Percentiles rank a stretch among this genome's conserved stretches.
phyloP scores from a whole-genome alignment of 2,113 vertebrate species.

The Grammomys dolichurus region DNA sequence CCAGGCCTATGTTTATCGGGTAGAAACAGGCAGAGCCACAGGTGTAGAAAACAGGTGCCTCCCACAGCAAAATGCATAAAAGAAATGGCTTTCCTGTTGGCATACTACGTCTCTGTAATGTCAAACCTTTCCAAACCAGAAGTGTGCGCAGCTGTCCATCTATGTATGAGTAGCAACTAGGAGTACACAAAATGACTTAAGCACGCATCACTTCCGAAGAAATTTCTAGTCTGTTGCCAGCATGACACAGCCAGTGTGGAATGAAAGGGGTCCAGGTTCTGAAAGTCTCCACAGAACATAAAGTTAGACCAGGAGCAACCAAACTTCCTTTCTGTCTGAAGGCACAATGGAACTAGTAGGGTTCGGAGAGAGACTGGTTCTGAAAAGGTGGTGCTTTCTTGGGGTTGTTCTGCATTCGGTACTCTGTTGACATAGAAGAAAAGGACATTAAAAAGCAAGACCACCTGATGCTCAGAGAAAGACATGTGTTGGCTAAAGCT shows the following conservation, averaged over 20 bases:
- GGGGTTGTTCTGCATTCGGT: background rate
- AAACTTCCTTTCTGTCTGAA: background rate
- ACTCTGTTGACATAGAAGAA: background rate
- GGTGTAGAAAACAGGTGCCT: background rate
- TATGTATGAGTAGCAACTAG: background rate
- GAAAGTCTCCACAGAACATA: background rate
- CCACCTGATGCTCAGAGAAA: background rate
- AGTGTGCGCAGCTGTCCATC: background rate
- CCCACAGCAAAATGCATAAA: background rate
- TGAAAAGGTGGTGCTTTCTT: background rate
- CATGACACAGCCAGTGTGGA: background rate
- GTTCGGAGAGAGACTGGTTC: background rate
- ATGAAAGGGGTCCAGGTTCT: background rate
- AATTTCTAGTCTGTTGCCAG: background rate
- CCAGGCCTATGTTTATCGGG: background rate
- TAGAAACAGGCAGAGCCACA: conserved; percentile 15
- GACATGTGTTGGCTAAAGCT: background rate
- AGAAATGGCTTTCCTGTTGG: background rate
- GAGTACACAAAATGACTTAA: background rate
- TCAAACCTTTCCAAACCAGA: background rate
- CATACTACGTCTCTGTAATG: background rate
- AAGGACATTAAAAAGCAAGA: background rate
- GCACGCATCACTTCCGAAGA: background rate
- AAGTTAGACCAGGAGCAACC: background rate
- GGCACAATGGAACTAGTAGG: background rate